These are phyloP conservation scores for Tetramorium simillimum DNA, from an alignment of 1,140 invertebrate species.

Conservation along the genomic window DNA sequence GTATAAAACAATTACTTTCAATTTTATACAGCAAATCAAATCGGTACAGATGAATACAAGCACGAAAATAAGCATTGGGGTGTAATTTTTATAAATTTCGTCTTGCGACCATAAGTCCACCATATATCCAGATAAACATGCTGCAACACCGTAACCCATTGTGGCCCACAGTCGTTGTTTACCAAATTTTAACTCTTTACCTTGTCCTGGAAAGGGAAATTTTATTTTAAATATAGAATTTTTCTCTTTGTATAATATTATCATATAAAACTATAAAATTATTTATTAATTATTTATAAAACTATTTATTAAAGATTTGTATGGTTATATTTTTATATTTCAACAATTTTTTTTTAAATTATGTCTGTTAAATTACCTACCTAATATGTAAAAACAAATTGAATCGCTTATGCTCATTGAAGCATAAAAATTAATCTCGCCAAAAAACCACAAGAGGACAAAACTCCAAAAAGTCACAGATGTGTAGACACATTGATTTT, in stretches of 20 bases:
- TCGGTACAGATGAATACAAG: conserved; percentile 88
- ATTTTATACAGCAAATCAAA: conserved; percentile 87
- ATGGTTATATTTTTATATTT: background rate
- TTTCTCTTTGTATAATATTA: too few species aligned
- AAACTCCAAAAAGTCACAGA: conserved; percentile 90
- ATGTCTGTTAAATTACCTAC: conserved; percentile 79
- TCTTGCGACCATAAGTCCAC: conserved; percentile 87
- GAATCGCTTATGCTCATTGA: conserved; percentile 92
- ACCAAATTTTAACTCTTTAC: conserved; percentile 89
- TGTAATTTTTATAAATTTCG: conserved; percentile 87
- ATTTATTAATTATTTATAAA: too few species aligned
- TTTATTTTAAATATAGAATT: background rate
- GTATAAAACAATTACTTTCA: conserved; percentile 85
- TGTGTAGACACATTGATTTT: conserved; percentile 84
- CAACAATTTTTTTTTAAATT: background rate
- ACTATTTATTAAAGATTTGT: too few species aligned
- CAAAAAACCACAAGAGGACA: conserved; percentile 89
- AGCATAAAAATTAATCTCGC: conserved; percentile 92
- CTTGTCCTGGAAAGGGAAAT: conserved; percentile 82
- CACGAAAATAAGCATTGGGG: conserved; percentile 89
- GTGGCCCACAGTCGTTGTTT: conserved; percentile 92
- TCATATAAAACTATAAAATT: too few species aligned
- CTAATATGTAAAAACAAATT: conserved; percentile 79
- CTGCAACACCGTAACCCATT: conserved; percentile 90
- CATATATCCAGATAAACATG: conserved; percentile 88